Conservation (phyloP, 2,888 invertebrate species). For the Cheilosia grossa region DNA sequence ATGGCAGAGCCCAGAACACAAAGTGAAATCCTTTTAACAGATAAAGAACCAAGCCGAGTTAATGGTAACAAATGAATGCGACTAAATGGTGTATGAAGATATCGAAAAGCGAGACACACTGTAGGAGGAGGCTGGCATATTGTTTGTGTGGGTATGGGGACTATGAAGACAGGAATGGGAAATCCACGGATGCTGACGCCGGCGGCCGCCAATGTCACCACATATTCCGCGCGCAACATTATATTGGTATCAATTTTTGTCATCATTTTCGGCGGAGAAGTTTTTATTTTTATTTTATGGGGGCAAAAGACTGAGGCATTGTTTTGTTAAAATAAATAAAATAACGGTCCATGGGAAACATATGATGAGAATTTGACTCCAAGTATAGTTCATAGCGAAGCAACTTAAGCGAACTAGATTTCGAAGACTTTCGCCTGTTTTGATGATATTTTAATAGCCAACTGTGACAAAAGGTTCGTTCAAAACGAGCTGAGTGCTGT, state of each 20-base stretch:
- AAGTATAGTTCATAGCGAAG: no score
- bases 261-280: constrained; percentile 55
- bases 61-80: constrained; percentile 83
- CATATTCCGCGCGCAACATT: constrained; percentile 46
- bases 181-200: constrained; percentile 38
- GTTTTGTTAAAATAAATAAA: neutral
- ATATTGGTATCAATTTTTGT: constrained; percentile 67
- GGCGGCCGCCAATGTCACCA: constrained; percentile 7
- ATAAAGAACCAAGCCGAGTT: constrained; percentile 79
- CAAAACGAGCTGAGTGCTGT: no score
- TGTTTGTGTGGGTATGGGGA: constrained; percentile 71
- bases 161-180: constrained; percentile 16
- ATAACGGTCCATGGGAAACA: no score
- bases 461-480: no score
- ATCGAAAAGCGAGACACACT: constrained; percentile 83
- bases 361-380: no score
- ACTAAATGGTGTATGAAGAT: constrained; percentile 83
- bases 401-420: no score
- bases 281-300: neutral
- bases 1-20: constrained; percentile 58
- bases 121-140: constrained; percentile 82
- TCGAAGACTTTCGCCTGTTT: no score
- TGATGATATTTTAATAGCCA: no score
- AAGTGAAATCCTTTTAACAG: constrained; percentile 75
- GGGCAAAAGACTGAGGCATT: neutral